Percentiles rank a stretch among this genome's conserved stretches.
Evolutionary conservation across 92 coral and sea anemone genomes (phyloP).

Genomic region (Meandrina meandrites): DNA sequence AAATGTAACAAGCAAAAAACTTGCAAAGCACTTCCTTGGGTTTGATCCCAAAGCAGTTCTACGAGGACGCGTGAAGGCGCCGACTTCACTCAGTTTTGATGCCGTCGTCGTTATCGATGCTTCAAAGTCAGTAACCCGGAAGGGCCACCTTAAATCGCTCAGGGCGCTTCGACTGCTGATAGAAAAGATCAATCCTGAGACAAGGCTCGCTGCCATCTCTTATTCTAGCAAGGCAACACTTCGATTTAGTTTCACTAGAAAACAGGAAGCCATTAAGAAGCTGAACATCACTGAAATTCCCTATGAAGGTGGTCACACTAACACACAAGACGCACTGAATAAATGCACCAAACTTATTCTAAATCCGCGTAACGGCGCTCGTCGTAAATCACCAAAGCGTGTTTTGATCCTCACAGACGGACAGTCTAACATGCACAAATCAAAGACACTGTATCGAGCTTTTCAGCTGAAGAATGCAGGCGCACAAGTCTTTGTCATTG

Average conservation of each 20-base stretch:
- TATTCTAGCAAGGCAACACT: conserved; percentile 58
- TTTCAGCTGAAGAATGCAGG: conserved; percentile 61
- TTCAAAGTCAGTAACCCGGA: conserved; percentile 59
- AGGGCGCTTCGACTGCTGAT: conserved; percentile 57
- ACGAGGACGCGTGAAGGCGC: not conserved
- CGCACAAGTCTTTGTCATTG: conserved; percentile 71
- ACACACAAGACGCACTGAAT: conserved; percentile 69
- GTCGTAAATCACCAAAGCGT: conserved; percentile 49
- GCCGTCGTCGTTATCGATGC: conserved; percentile 68
- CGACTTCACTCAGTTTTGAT: conserved; percentile 36
- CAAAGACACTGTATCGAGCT: conserved; percentile 66
- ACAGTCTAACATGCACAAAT: conserved; percentile 66
- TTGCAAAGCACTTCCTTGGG: conserved; percentile 49
- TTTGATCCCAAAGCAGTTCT: not conserved
- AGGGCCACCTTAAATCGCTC: conserved; percentile 47
- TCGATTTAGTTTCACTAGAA: conserved; percentile 55
- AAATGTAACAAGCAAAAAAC: conserved; percentile 30
- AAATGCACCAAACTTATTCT: conserved; percentile 35
- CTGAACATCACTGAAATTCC: conserved; percentile 13
- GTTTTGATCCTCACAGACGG: conserved; percentile 77
- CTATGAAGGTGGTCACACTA: conserved; percentile 34
- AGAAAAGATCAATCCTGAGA: conserved; percentile 53
- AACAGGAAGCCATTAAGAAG: conserved; percentile 32
- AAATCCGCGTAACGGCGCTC: conserved; percentile 33
- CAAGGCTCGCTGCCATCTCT: conserved; percentile 60